A percentile compares a stretch with the other conserved stretches of the same genome.
phyloP scores from a whole-genome alignment of 1,140 invertebrate genomes.

The Panulirus ornatus region DNA sequence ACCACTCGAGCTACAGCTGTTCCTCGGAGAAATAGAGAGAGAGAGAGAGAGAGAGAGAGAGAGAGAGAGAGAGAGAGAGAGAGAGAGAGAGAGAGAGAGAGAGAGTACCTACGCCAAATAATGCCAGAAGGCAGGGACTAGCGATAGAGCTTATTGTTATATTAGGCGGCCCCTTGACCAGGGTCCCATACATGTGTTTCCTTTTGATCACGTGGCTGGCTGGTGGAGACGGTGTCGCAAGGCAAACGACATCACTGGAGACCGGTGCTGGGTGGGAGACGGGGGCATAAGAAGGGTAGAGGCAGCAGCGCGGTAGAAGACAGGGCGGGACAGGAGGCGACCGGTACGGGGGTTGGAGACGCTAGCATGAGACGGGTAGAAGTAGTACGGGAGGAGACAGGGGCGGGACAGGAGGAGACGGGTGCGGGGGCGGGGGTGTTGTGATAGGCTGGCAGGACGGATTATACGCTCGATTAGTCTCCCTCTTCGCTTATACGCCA shows the following conservation, averaged over 20 bases:
- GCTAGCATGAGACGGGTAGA: not conserved
- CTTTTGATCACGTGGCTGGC: not conserved
- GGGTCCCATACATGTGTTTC: no score
- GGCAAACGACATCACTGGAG: not conserved
- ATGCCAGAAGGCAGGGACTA: no score
- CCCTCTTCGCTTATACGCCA: slow-evolving; percentile 42
- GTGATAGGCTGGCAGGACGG: slow-evolving; percentile 40
- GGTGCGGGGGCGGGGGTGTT: not conserved
- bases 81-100: slow-evolving; percentile 26
- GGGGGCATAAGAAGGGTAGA: not conserved
- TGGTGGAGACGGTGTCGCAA: not conserved
- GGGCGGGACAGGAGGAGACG: not conserved
- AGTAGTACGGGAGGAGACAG: no score
- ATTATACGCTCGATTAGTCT: slow-evolving; percentile 64
- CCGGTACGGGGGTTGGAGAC: not conserved
- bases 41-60: not conserved
- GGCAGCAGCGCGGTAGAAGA: not conserved
- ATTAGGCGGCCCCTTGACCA: no score
- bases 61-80: slow-evolving; percentile 46
- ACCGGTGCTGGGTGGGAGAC: not conserved
- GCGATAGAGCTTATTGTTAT: no score
- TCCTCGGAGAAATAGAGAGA: no score
- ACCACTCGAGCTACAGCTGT: no score
- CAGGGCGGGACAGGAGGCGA: not conserved
- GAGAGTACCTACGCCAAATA: no score